These are phyloP conservation scores for Dasysyrphus tricinctus DNA, from an alignment of 2,888 invertebrate species.

Conservation along the genomic window DNA sequence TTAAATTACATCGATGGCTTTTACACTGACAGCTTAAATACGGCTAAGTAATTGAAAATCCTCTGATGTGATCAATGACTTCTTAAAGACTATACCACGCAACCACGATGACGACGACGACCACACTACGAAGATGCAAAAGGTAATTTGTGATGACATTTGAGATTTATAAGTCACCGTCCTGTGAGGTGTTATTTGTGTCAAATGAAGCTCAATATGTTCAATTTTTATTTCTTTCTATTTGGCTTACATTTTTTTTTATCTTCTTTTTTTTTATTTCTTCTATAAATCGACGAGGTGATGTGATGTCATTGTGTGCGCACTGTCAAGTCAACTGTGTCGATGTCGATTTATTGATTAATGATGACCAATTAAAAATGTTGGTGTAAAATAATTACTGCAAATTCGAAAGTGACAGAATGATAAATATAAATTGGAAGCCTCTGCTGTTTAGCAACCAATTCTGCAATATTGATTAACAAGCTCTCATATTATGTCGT, in stretches of 20 bases:
- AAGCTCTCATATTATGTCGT: slow-evolving; percentile 30
- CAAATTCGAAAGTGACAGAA: slow-evolving; percentile 36
- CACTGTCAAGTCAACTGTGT: slow-evolving; percentile 27
- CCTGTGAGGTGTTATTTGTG: slow-evolving; percentile 21
- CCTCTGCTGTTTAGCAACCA: slow-evolving; percentile 1
- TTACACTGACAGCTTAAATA: slow-evolving; percentile 21
- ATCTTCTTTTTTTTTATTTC: neutral
- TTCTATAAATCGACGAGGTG: neutral
- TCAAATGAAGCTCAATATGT: slow-evolving; percentile 18
- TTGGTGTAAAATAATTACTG: slow-evolving; percentile 52
- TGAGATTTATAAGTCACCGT: slow-evolving; percentile 26
- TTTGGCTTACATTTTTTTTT: slow-evolving; percentile 3
- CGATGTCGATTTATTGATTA: slow-evolving; percentile 45
- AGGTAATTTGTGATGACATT: slow-evolving; percentile 23
- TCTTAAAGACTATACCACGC: slow-evolving; percentile 11
- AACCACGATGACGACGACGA: neutral
- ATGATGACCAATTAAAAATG: slow-evolving; percentile 53
- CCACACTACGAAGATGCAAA: neutral
- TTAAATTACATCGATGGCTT: slow-evolving; percentile 12
- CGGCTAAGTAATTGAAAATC: slow-evolving; percentile 26
- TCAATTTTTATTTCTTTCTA: neutral
- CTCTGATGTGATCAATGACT: slow-evolving; percentile 36
- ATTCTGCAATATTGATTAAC: slow-evolving; percentile 15
- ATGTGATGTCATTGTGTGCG: slow-evolving; percentile 41
- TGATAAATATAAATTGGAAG: slow-evolving; percentile 36